Percentiles rank a stretch among this genome's conserved stretches.
Conservation (phyloP, 1,140 invertebrate species). For the Trachymyrmex cornetzi region DNA sequence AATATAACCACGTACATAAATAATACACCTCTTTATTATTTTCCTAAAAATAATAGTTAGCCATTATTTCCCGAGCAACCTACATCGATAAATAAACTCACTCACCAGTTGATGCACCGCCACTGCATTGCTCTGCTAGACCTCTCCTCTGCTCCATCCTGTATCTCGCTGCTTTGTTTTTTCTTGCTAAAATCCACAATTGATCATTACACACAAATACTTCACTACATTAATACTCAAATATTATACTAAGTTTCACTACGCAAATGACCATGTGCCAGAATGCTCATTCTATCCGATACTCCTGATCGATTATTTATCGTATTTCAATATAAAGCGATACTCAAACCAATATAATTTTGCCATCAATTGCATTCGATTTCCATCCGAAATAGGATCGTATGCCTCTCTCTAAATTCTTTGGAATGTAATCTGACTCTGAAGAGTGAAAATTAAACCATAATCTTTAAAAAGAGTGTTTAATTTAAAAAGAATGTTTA, state of each 20-base stretch:
- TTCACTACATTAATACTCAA: too few species aligned
- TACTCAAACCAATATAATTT: neutral
- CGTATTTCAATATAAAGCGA: neutral
- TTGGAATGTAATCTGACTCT: too few species aligned
- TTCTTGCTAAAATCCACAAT: neutral
- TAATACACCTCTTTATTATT: neutral
- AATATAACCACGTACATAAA: neutral
- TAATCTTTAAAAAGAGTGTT: too few species aligned
- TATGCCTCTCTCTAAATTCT: neutral
- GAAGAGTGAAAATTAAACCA: too few species aligned
- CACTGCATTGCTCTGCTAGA: neutral
- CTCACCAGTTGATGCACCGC: neutral
- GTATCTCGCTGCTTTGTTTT: neutral
- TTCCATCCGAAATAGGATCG: neutral
- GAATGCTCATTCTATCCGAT: neutral
- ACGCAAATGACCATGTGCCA: too few species aligned
- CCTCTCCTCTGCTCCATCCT: neutral
- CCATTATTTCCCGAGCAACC: slow-evolving; percentile 14
- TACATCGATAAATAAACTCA: slow-evolving; percentile 22
- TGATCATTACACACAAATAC: neutral
- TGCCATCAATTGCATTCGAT: neutral
- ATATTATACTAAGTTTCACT: neutral
- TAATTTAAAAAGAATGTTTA: too few species aligned
- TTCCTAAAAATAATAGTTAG: neutral
- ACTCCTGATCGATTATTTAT: neutral